These are phyloP conservation scores for Pampus argenteus DNA, from an alignment of 2,797 vertebrate genomes.

Conservation along the genomic window DNA sequence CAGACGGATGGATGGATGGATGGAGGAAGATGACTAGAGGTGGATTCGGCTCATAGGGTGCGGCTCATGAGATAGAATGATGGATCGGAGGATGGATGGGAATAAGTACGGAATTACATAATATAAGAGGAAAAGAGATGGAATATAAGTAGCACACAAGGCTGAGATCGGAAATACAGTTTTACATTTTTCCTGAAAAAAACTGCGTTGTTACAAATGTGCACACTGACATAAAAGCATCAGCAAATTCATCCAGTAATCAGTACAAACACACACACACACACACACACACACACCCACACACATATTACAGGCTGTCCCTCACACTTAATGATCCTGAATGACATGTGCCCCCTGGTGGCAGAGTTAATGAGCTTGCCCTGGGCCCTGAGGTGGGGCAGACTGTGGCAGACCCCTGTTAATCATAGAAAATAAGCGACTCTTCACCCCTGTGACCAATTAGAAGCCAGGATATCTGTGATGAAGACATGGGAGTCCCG, in stretches of 20 bases:
- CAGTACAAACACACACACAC: slow-evolving; percentile 13
- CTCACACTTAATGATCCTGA: slow-evolving; percentile 65
- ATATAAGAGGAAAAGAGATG: slow-evolving; percentile 24
- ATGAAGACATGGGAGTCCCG: slow-evolving; percentile 42
- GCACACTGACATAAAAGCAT: background rate
- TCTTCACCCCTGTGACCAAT: slow-evolving; percentile 54
- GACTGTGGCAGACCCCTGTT: slow-evolving; percentile 26
- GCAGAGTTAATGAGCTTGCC: slow-evolving; percentile 64
- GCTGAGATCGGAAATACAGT: background rate
- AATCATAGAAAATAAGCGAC: slow-evolving; percentile 48
- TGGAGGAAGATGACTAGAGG: slow-evolving; percentile 13
- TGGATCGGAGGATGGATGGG: slow-evolving; percentile 13
- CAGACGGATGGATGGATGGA: slow-evolving; percentile 26
- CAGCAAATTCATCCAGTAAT: background rate
- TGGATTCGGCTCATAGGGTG: slow-evolving; percentile 13
- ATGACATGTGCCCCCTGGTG: slow-evolving; percentile 78
- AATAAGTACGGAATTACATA: slow-evolving; percentile 18
- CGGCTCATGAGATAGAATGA: slow-evolving; percentile 29
- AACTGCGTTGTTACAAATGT: no score
- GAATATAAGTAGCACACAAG: slow-evolving; percentile 1
- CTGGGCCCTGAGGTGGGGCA: slow-evolving; percentile 31
- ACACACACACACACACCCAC: slow-evolving; percentile 35
- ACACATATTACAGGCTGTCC: slow-evolving; percentile 23
- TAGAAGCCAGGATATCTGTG: slow-evolving; percentile 45
- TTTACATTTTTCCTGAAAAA: no score